Base-by-base conservation (phyloP, 2,888 invertebrate genomes). In the Myopa tessellatipennis region DNA sequence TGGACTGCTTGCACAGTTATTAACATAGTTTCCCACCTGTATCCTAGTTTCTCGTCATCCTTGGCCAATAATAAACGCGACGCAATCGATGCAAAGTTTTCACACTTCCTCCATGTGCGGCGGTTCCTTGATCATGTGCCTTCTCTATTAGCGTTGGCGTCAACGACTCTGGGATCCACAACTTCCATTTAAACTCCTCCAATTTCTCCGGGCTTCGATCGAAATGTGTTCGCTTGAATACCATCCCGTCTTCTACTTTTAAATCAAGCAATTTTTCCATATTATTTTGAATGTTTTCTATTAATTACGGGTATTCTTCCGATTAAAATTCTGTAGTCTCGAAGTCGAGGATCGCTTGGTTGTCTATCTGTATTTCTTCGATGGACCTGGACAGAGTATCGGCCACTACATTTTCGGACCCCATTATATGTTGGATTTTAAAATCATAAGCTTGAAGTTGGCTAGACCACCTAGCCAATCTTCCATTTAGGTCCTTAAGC, bases 301-400 rank as follows among this genome's bases (percentile, higher is more conserved):
- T 70, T 26, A n/a, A 14, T 26, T 70, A 4, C 52, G 52, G 8
- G 16, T 70, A 70, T 26, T 70, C 52, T 26, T 18, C 52, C 26
- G 70, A 70, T 8, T 34, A 4, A 70, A 70, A 70, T 52, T 70
- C 70, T 4, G 70, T 70, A 8, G 70, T 70, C 26, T 70, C 70
- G 14, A 50, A 70, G 26, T 50, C 50, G 3, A 70, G 16, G 6
- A 50, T 14, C 4, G 4, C 26, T 52, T 16, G 4, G 6, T 52
- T 12, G 10, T 52, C 52, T 10, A 10, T 18, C 18, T 70, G 52
- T 50, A 18, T n/a, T 16, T 70, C 26, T 34, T 70, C 26, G 5
- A 18, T 18, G 5, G 45, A 70, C n/a, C 70, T 5, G 10, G 70
- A 70, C n/a, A 70, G 70, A 4, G 70, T 55, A n/a, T 70, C 70